These are phyloP conservation scores for Sphaerophoria taeniata DNA, from an alignment of 2,888 invertebrate genomes.

Conservation along the genomic window DNA sequence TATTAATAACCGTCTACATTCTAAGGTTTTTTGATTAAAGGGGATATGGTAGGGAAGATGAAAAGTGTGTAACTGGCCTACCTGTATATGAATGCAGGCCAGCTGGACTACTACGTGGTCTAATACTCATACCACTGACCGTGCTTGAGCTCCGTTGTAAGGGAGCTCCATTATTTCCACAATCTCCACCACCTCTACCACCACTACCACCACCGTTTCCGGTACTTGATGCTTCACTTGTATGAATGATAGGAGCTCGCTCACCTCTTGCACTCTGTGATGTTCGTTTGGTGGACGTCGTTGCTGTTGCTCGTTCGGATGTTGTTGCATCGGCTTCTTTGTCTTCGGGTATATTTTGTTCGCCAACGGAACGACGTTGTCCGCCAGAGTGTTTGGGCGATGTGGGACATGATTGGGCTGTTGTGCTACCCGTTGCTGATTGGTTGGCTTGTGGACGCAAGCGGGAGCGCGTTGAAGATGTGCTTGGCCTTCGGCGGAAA, in stretches of 20 bases:
- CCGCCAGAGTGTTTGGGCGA: constrained; percentile 81
- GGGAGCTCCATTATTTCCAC: constrained; percentile 64
- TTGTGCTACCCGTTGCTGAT: constrained; percentile 74
- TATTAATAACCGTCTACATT: too few relatives aligned
- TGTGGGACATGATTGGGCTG: constrained; percentile 82
- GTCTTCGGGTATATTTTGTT: constrained; percentile 81
- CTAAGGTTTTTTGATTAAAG: neutral
- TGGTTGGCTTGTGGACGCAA: constrained; percentile 78
- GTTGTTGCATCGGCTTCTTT: constrained; percentile 77
- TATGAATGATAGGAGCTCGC: constrained; percentile 23
- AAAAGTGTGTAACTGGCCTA: constrained; percentile 76
- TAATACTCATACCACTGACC: constrained; percentile 82
- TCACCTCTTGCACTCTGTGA: constrained; percentile 60
- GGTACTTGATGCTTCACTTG: constrained; percentile 75
- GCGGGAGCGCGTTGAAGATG: constrained; percentile 80
- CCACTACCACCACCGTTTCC: constrained; percentile 59
- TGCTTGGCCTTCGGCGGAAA: constrained; percentile 82
- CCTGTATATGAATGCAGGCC: constrained; percentile 91
- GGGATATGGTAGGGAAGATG: constrained; percentile 32
- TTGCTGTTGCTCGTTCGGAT: constrained; percentile 45
- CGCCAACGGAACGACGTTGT: constrained; percentile 81
- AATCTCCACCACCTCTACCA: constrained; percentile 8
- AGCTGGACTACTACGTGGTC: constrained; percentile 91
- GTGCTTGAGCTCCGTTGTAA: constrained; percentile 82
- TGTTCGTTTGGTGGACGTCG: constrained; percentile 46